Base-by-base conservation (phyloP, 2,888 invertebrate species). In the Penaeus monodon region DNA sequence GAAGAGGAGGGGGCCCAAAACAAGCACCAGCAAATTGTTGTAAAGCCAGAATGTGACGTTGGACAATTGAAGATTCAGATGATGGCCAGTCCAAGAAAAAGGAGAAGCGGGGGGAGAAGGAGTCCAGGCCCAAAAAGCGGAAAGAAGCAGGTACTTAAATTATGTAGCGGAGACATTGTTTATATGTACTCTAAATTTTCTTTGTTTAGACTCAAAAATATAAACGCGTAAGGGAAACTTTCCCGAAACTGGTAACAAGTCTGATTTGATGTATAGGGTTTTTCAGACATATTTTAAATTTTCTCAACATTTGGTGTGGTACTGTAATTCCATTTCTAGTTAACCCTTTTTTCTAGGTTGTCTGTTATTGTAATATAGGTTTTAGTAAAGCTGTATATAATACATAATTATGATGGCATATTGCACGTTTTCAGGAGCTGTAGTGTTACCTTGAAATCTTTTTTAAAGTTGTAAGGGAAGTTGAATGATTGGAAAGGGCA, bases 1-100 rank as follows among this genome's bases (percentile, higher is more conserved):
- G 91, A 91, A 22, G 89, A 91, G 44, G 90, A 66, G 70, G 85
- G 73, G 33, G n/a, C n/a, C 33, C 65, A 90, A 90, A 29, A 91
- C 79, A 82, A 29, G 64, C 24, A n/a, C 63, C 70, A 22, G 77
- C 66, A 27, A 57, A 57, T 22, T n/a, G n/a, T 27, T 33, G 38
- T 73, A 57, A 77, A 79, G 74, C n/a, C 79, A 20, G 57, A 29
- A 7, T 57, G 82, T 70, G 88, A 88, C 70, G 82, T 89, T 64
- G 82, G 10, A 89, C 89, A 12, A 88, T 89, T 33, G 88, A 86
- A 29, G 88, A 88, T 63, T 89, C 89, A 1, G 89, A 89, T 27
- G 88, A 89, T 63, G 89, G 85, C 10, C 85, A 89, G 65, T 64
- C 81, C 12, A 88, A 89, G 78, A 86, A 85, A 24, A 89, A 87